Percentiles rank a stretch among this genome's conserved stretches.
These are phyloP conservation scores for Opisthocomus hoazin DNA, from an alignment of 2,113 vertebrate genomes.

Conservation along the genomic window DNA sequence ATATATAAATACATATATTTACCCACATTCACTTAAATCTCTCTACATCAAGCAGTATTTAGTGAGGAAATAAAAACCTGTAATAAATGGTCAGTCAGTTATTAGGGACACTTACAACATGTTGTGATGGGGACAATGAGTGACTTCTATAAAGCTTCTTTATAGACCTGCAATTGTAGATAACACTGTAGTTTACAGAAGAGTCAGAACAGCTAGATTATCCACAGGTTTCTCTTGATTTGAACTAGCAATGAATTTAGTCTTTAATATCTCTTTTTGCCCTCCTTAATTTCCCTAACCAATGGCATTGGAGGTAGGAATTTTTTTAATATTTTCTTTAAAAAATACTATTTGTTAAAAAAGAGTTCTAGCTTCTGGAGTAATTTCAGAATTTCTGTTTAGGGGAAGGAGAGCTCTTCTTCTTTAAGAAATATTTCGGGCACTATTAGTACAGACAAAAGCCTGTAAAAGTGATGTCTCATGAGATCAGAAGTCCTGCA, in stretches of 20 bases:
- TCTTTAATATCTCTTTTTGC: neutral
- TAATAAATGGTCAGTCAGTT: neutral
- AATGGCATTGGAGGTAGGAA: neutral
- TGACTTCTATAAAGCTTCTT: neutral
- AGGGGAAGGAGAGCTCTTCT: neutral
- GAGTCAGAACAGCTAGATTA: neutral
- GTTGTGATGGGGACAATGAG: neutral
- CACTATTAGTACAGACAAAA: neutral
- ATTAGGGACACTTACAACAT: neutral
- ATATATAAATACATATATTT: neutral
- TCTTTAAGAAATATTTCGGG: neutral
- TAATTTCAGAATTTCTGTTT: neutral
- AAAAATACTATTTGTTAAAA: neutral
- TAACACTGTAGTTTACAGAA: neutral
- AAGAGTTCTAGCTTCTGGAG: neutral
- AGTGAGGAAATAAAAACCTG: neutral
- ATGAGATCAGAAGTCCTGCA: neutral
- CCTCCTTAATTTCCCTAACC: neutral
- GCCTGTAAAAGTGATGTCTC: neutral
- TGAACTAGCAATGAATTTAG: neutral
- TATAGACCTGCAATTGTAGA: neutral
- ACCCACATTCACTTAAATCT: neutral
- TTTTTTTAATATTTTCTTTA: neutral
- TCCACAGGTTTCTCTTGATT: neutral
- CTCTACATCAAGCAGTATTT: neutral